A percentile compares a stretch with the other conserved stretches of the same genome.
These are phyloP conservation scores for Ctenosaura bakeri DNA, from an alignment of 2,797 vertebrate species.

Conservation along the genomic window DNA sequence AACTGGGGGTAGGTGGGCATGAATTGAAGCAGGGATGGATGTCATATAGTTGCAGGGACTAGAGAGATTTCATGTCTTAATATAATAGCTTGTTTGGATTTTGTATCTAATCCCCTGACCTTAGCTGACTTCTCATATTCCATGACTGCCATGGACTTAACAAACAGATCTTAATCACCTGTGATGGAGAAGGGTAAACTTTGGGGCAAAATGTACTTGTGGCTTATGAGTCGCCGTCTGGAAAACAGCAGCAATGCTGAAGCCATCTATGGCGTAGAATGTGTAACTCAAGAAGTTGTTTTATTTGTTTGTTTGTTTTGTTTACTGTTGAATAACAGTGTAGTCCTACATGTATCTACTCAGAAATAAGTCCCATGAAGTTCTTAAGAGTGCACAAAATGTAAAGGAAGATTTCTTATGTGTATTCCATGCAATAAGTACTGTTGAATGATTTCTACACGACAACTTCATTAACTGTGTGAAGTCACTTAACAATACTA, in stretches of 20 bases:
- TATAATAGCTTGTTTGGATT: background rate
- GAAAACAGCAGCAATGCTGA: background rate
- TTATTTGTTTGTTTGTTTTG: background rate
- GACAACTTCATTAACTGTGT: no score
- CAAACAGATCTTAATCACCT: background rate
- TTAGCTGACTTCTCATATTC: background rate
- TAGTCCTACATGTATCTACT: background rate
- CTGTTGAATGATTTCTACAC: background rate
- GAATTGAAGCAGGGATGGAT: background rate
- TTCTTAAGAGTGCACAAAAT: background rate
- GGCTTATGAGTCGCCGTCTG: no score
- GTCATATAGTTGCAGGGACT: background rate
- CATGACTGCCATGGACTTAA: background rate
- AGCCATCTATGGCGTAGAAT: background rate
- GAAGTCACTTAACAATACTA: no score
- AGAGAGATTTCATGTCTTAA: background rate
- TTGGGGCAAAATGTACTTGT: background rate
- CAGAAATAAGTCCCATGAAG: background rate
- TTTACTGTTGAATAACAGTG: background rate
- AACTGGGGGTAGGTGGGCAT: no score
- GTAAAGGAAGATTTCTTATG: background rate
- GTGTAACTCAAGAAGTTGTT: background rate
- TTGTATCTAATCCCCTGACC: background rate
- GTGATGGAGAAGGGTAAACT: no score
- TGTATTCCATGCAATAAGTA: background rate